Evolutionary conservation across 2,888 invertebrate genomes (phyloP).

Genomic region (Coremacera marginata): DNA sequence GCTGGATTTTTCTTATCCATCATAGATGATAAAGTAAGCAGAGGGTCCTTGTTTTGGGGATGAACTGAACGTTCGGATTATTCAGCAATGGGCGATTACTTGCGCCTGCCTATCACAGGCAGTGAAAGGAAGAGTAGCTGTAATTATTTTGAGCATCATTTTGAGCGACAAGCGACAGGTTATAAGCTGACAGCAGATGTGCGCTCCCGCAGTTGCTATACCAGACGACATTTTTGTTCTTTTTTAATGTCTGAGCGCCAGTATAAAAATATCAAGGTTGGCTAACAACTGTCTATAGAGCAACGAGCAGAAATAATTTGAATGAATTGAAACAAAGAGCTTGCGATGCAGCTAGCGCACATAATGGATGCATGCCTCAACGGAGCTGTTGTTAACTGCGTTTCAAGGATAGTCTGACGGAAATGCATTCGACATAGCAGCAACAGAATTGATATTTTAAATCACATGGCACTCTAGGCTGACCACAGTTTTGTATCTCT

Average conservation of each 20-base stretch:
- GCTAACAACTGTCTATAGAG: constrained; percentile 53
- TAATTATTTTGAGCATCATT: constrained; percentile 47
- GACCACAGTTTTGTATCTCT: constrained; percentile 5
- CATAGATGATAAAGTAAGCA: constrained; percentile 10
- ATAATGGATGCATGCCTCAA: constrained; percentile 18
- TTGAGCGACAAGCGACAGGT: constrained; percentile 42
- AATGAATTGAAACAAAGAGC: constrained; percentile 33
- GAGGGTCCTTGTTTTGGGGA: constrained; percentile 9
- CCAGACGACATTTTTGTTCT: constrained; percentile 13
- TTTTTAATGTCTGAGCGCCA: background rate
- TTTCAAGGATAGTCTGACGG: constrained; percentile 25
- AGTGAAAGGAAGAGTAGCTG: constrained; percentile 28
- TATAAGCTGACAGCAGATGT: constrained; percentile 64
- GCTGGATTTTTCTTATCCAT: constrained; percentile 30
- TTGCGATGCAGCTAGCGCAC: background rate
- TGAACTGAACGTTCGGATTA: background rate
- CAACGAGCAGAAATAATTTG: constrained; percentile 40
- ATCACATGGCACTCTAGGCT: constrained; percentile 1
- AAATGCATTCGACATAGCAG: background rate
- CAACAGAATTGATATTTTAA: constrained; percentile 3
- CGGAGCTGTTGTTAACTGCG: constrained; percentile 18
- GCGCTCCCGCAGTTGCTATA: constrained; percentile 54
- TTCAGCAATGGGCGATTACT: constrained; percentile 48
- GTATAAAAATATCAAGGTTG: constrained; percentile 45
- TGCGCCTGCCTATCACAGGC: constrained; percentile 50